phyloP scores from a whole-genome alignment of 1,140 invertebrate genomes.

The Anastrepha obliqua region DNA sequence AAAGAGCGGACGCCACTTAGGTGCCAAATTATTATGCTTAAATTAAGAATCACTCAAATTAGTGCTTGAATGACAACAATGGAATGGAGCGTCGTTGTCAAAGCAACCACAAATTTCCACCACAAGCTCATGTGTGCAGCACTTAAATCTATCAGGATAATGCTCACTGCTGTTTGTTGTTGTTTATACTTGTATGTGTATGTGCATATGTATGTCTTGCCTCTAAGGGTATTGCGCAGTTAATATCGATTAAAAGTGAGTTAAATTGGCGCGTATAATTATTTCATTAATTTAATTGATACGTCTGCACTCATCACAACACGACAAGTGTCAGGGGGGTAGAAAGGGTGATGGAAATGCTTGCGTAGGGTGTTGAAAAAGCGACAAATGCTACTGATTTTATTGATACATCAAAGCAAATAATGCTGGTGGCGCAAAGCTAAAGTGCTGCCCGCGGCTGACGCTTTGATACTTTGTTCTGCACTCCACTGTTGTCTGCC shows the following conservation, averaged over 20 bases:
- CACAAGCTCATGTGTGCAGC: neutral
- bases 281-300: slow-evolving; percentile 43
- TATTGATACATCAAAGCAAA: neutral
- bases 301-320: neutral
- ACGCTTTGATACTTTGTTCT: neutral
- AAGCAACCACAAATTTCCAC: neutral
- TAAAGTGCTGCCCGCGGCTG: neutral
- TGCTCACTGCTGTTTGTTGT: too few species aligned
- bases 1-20: neutral
- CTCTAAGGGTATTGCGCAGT: too few species aligned
- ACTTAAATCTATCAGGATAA: too few species aligned
- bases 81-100: neutral
- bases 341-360: too few species aligned
- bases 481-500: neutral
- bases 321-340: too few species aligned
- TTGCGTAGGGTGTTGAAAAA: neutral
- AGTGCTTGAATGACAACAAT: neutral
- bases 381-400: neutral
- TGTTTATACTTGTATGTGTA: too few species aligned
- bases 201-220: too few species aligned
- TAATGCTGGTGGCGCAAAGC: neutral
- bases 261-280: slow-evolving; percentile 20
- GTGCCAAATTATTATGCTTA: neutral
- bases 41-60: neutral
- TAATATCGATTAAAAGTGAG: neutral